A percentile compares a stretch with the other conserved stretches of the same genome.
Evolutionary conservation across 1,140 invertebrate species (phyloP).

Genomic region (Drosophila bipectinata): DNA sequence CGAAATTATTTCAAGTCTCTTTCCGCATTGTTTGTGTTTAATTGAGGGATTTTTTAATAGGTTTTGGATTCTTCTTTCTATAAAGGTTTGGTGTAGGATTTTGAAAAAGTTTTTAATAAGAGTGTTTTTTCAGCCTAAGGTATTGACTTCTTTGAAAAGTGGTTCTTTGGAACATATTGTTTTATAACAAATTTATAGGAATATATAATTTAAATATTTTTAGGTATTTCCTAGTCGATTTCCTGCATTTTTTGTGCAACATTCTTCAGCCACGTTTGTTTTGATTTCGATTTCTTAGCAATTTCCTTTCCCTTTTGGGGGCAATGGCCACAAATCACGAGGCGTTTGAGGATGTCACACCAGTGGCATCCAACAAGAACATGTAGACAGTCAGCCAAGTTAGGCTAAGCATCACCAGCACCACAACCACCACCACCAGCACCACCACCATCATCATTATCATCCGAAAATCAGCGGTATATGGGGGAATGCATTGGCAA

Average conservation of each 20-base stretch:
- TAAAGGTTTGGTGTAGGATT: no score
- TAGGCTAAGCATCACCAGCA: slow-evolving; percentile 17
- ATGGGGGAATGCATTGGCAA: slow-evolving; percentile 59
- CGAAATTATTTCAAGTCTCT: slow-evolving; percentile 52
- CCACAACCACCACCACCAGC: slow-evolving; percentile 7
- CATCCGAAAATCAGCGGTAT: slow-evolving; percentile 30
- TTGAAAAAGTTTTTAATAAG: no score
- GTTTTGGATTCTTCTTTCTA: not conserved
- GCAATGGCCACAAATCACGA: slow-evolving; percentile 71
- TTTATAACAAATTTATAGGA: no score
- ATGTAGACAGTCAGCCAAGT: slow-evolving; percentile 43
- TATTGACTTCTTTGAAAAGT: no score
- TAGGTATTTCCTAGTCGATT: slow-evolving; percentile 1
- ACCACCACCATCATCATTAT: slow-evolving; percentile 29
- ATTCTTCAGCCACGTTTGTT: slow-evolving; percentile 47
- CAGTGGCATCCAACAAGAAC: slow-evolving; percentile 69
- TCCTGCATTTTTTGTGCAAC: not conserved
- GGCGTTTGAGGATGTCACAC: slow-evolving; percentile 58
- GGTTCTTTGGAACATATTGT: no score
- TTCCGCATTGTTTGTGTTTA: slow-evolving; percentile 59
- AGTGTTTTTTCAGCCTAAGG: no score
- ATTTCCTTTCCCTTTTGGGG: slow-evolving; percentile 50
- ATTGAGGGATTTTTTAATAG: slow-evolving; percentile 11
- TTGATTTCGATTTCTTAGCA: slow-evolving; percentile 69
- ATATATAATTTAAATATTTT: no score